Evolutionary conservation across 2,797 vertebrate genomes (phyloP).

Genomic region (Pseudocheirus occidentalis): DNA sequence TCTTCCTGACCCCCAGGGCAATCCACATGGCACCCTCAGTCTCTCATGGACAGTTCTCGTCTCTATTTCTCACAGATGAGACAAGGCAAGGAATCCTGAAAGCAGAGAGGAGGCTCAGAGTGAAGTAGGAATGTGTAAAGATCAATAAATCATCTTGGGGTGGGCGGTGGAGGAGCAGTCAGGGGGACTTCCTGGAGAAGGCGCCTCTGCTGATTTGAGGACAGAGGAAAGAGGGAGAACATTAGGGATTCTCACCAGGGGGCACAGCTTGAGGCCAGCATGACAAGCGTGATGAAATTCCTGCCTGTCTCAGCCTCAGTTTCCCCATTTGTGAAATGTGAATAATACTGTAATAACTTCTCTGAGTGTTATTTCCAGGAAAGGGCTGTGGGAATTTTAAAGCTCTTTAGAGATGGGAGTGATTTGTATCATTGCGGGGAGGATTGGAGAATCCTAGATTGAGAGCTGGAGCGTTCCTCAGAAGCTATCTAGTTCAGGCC

Average conservation of each 20-base stretch:
- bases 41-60: neutral
- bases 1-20: neutral
- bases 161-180: no score
- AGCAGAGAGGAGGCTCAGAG: neutral
- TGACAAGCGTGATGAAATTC: neutral
- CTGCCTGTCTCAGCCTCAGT: neutral
- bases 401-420: neutral
- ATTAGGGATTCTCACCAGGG: neutral
- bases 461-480: neutral
- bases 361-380: neutral
- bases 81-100: neutral
- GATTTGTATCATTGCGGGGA: neutral
- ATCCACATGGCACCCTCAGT: neutral
- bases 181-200: neutral
- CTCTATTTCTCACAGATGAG: neutral
- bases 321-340: neutral
- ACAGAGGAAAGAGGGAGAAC: neutral
- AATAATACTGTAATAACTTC: neutral
- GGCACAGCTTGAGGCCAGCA: neutral
- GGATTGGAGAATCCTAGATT: neutral
- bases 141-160: neutral
- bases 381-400: neutral
- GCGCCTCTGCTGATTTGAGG: neutral
- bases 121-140: neutral
- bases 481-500: neutral